phyloP scores from a whole-genome alignment of 2,797 vertebrate species.

The Balearica regulorum region DNA sequence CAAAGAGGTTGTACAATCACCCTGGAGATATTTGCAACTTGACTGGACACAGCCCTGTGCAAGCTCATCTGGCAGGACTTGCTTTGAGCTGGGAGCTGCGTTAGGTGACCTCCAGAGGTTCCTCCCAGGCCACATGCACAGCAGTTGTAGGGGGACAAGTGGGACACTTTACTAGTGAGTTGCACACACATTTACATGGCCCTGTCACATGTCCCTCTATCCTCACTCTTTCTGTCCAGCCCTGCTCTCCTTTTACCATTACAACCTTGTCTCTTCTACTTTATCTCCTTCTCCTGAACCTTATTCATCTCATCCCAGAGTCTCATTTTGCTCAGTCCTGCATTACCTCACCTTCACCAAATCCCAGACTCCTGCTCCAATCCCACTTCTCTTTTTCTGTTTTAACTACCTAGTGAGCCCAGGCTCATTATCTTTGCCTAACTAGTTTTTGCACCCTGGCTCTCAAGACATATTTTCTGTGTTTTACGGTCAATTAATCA shows the following conservation, averaged over 20 bases:
- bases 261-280: background rate
- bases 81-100: background rate
- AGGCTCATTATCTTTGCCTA: background rate
- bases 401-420: background rate
- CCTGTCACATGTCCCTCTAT: background rate
- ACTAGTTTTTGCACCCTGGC: background rate
- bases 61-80: background rate
- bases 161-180: background rate
- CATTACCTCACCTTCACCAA: background rate
- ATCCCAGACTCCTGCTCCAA: background rate
- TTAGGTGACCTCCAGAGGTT: background rate
- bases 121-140: background rate
- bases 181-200: accelerated
- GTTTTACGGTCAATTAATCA: background rate
- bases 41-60: background rate
- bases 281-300: background rate
- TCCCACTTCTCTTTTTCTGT: background rate
- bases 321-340: background rate
- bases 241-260: background rate
- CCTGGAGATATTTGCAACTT: background rate
- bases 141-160: background rate
- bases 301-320: background rate
- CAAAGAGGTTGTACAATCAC: background rate
- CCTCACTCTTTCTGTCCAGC: background rate
- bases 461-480: background rate